A percentile compares a stretch with the other conserved stretches of the same genome.
Evolutionary conservation across 2,888 invertebrate genomes (phyloP).

Genomic region (Netelia virgata): DNA sequence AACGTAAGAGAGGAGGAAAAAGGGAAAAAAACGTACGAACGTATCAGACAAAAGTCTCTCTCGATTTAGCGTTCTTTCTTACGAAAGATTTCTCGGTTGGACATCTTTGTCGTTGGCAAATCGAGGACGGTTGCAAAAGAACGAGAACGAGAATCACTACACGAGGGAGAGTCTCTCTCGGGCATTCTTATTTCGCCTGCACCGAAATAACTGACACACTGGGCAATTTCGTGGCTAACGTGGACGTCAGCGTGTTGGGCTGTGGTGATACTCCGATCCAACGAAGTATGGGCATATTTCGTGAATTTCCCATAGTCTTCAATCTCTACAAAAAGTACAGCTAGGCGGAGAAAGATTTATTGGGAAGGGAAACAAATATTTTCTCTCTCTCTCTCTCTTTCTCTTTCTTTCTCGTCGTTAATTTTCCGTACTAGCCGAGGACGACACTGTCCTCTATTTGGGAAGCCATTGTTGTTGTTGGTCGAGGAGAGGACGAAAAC

Average conservation of each 20-base stretch:
- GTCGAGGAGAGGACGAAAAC: background rate
- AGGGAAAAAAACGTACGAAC: background rate
- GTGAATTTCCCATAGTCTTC: conserved; percentile 79
- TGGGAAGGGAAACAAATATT: background rate
- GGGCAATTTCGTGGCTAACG: conserved; percentile 49
- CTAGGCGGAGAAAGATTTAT: conserved; percentile 62
- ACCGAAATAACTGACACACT: conserved; percentile 55
- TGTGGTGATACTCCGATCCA: conserved; percentile 33
- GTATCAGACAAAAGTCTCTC: conserved; percentile 12
- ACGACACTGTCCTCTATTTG: conserved; percentile 16
- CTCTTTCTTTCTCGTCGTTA: conserved; percentile 23
- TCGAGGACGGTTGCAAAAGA: background rate
- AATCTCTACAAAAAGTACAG: conserved; percentile 80
- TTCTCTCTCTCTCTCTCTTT: background rate
- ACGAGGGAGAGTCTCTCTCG: background rate
- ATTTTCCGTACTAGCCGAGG: conserved; percentile 9
- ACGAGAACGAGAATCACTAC: background rate
- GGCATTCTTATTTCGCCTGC: background rate
- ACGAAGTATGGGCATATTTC: conserved; percentile 79
- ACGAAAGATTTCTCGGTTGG: background rate
- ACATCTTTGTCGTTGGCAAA: too few relatives aligned
- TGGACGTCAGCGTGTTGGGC: conserved; percentile 28
- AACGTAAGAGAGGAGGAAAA: background rate
- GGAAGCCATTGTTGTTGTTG: conserved; percentile 44
- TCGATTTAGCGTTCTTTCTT: background rate